These are phyloP conservation scores for Papilio polytes DNA, from an alignment of 1,140 invertebrate genomes.

Conservation along the genomic window DNA sequence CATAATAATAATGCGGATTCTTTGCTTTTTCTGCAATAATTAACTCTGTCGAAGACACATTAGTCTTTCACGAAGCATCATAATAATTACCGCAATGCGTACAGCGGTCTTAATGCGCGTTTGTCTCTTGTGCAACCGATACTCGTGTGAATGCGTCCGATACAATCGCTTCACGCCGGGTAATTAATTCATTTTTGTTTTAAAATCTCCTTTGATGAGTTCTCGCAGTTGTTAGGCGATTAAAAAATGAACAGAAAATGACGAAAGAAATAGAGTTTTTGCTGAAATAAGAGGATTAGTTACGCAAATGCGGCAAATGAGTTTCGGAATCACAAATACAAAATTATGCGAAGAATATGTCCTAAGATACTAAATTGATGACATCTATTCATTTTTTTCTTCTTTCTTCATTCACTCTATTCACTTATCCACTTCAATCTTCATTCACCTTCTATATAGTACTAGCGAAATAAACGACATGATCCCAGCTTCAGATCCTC, in stretches of 20 bases:
- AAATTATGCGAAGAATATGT: too few relatives aligned
- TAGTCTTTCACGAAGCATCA: slow-evolving; percentile 41
- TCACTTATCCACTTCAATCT: too few relatives aligned
- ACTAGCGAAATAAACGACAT: too few relatives aligned
- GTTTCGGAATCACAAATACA: background rate
- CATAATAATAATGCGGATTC: slow-evolving; percentile 48
- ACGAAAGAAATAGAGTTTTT: background rate
- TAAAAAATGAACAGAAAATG: slow-evolving; percentile 8
- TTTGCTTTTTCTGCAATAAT: slow-evolving; percentile 37
- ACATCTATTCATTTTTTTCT: too few relatives aligned
- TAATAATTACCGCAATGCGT: slow-evolving; percentile 41
- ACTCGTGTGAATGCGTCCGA: slow-evolving; percentile 35
- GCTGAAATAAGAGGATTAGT: background rate
- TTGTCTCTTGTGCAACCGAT: slow-evolving; percentile 40
- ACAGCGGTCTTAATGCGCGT: slow-evolving; percentile 24
- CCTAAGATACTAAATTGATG: too few relatives aligned
- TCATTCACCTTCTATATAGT: too few relatives aligned
- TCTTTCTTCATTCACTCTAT: too few relatives aligned
- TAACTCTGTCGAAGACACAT: slow-evolving; percentile 37
- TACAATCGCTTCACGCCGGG: slow-evolving; percentile 25
- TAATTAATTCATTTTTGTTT: slow-evolving; percentile 34
- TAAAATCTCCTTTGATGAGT: slow-evolving; percentile 1
- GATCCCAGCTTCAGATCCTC: too few relatives aligned
- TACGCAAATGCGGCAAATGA: background rate
- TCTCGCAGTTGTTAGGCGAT: slow-evolving; percentile 5